Evolutionary conservation across 2,797 vertebrate genomes (phyloP).

Genomic region (Anabacerthia variegaticeps): DNA sequence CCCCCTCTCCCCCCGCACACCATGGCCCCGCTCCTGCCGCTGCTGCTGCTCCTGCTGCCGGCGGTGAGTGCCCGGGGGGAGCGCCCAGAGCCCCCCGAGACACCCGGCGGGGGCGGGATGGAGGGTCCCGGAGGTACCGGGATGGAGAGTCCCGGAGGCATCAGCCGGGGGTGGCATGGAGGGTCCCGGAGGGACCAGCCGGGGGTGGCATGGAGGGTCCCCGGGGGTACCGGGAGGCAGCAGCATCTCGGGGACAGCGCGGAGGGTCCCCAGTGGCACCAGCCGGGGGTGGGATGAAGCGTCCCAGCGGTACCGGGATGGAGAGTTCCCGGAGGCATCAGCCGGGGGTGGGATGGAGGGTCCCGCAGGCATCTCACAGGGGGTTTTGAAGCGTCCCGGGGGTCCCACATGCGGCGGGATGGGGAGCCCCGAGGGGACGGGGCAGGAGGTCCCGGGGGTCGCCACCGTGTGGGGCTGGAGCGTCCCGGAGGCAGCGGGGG

Average conservation of each 20-base stretch:
- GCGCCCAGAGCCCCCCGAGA: neutral
- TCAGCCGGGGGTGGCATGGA: neutral
- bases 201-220: neutral
- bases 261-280: neutral
- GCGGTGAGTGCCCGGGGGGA: slow-evolving; percentile 58
- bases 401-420: neutral
- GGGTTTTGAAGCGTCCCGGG: neutral
- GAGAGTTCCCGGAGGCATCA: neutral
- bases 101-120: neutral
- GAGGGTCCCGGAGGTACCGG: neutral
- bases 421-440: neutral
- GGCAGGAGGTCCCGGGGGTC: neutral
- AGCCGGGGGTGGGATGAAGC: neutral
- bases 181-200: no score
- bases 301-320: no score
- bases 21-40: slow-evolving; percentile 35
- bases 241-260: no score
- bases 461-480: neutral
- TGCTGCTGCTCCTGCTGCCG: slow-evolving; percentile 50
- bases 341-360: neutral
- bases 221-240: neutral
- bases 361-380: neutral
- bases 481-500: neutral
- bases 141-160: neutral
- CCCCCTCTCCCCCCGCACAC: neutral